These are phyloP conservation scores for Thysanoteuthis rhombus DNA, from an alignment of 2,888 invertebrate genomes.

Conservation along the genomic window DNA sequence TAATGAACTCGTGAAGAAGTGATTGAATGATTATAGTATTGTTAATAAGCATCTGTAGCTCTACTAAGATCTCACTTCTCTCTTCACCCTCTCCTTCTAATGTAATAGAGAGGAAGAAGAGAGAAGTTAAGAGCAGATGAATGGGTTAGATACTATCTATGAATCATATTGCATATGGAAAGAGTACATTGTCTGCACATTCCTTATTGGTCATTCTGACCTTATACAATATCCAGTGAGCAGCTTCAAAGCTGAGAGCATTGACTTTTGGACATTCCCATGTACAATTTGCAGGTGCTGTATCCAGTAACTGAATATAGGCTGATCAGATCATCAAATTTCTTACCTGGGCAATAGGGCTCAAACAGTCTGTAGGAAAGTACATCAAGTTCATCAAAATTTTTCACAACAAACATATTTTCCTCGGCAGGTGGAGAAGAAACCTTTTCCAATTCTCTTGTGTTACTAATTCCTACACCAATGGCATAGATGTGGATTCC, in stretches of 20 bases:
- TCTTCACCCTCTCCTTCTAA: not conserved
- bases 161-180: not conserved
- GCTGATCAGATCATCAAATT: not conserved
- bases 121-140: not conserved
- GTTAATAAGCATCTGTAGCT: not conserved
- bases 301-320: not conserved
- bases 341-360: conserved; percentile 44
- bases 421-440: conserved; percentile 42
- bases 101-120: not conserved
- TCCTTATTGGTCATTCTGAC: not conserved
- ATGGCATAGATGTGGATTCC: conserved; percentile 47
- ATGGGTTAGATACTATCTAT: not conserved
- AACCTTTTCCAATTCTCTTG: conserved; percentile 44
- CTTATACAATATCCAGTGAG: not conserved
- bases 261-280: not conserved
- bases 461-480: conserved; percentile 45
- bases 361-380: conserved; percentile 39
- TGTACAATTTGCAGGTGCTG: not conserved
- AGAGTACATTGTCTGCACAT: not conserved
- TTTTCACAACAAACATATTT: conserved; percentile 43
- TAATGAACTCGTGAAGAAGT: not conserved
- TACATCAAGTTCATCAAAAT: conserved; percentile 42
- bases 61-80: not conserved
- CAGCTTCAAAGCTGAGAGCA: not conserved
- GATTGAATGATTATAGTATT: not conserved